Conservation (phyloP, 2,888 invertebrate species). For the Diarsia mendica region DNA sequence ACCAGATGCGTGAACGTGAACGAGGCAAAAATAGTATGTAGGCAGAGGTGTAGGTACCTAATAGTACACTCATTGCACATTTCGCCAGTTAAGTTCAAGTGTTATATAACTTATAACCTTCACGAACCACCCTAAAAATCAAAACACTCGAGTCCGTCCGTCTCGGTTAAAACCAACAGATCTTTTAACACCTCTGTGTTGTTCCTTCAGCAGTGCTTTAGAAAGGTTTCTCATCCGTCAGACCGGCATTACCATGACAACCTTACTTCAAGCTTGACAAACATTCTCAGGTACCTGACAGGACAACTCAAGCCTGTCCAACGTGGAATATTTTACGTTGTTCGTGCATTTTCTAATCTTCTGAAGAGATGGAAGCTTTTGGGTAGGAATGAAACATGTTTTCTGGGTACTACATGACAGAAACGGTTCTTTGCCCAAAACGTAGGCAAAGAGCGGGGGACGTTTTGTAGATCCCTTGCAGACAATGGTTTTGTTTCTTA, state of each 20-base stretch:
- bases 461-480: background rate
- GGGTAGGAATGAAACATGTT: background rate
- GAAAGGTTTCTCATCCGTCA: constrained; percentile 25
- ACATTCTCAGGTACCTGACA: constrained; percentile 13
- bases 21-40: too few species aligned
- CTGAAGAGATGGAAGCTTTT: constrained; percentile 10
- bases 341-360: constrained; percentile 27
- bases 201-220: constrained; percentile 28
- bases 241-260: constrained; percentile 7
- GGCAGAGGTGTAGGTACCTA: too few species aligned
- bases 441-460: background rate
- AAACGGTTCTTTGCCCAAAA: background rate
- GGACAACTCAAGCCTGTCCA: background rate
- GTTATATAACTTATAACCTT: too few species aligned
- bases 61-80: too few species aligned
- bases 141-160: background rate
- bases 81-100: too few species aligned
- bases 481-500: background rate
- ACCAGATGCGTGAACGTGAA: too few species aligned
- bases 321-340: constrained; percentile 34
- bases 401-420: background rate
- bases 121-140: too few species aligned
- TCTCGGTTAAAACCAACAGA: background rate
- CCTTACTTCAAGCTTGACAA: constrained; percentile 20
- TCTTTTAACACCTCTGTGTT: constrained; percentile 27